Base-by-base conservation (phyloP, 2,888 invertebrate genomes). In the Leucania comma region DNA sequence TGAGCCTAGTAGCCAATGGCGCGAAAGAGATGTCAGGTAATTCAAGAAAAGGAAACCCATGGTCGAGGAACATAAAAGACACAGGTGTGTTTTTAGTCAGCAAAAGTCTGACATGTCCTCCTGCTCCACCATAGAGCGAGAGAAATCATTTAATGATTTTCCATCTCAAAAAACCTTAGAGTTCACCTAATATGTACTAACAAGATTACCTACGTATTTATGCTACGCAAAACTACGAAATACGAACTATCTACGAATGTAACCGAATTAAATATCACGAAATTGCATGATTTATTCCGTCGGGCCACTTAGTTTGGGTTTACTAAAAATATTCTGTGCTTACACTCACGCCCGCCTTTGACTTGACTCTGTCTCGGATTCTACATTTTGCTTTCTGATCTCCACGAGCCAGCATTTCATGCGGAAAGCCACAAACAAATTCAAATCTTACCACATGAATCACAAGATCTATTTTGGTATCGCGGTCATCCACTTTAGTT, bases 331-430 rank as follows among this genome's bases (percentile, higher is more conserved):
- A 93, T 94, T 93, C 91, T 87, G 84, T 86, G 88, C 91, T 93
- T 88, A 90, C 90, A 91, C 90, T 90, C 88, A 87, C 78, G 86
- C 88, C 88, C 90, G 88, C 90, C 91, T 91, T 88, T 89, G 90
- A 90, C 92, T 93, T 90, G 86, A 89, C 87, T 90, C 88, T 90
- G 91, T 90, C 90, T 92, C 90, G 92, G 91, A 93, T 93, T 93
- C 92, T 87, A 92, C 89, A 90, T 93, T 92, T 92, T 87, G 87
- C 90, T 90, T 89, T 83, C 86, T 89, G 88, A 88, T 90, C 88
- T 89, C 86, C 84, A 81, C 83, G 81, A 82, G 82, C 74, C 75
- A 81, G 78, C 83, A 80, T 84, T 87, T 86, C 68, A 71, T 78
- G 80, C 84, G 80, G 83, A 87, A 86, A 82, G 80, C 80, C 76